Base-by-base conservation (phyloP, 2,888 invertebrate species). In the Zaprionus lineosus region DNA sequence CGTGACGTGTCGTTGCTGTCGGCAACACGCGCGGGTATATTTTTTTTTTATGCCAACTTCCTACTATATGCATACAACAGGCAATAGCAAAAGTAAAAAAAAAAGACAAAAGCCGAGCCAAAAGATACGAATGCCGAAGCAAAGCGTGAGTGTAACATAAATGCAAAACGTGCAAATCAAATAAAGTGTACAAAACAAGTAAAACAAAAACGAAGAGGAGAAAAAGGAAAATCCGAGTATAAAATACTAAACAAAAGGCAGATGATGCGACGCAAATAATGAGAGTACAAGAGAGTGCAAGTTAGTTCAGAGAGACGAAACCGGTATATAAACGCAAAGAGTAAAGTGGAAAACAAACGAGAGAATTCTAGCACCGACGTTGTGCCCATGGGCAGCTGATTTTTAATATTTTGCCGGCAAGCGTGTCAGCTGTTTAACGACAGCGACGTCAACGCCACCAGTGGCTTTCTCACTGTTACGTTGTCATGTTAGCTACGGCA, bases 401-500 rank as follows among this genome's bases (percentile, higher is more conserved):
- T 81, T 63, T 31, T 64, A 74, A 55, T 62, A 74, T 70, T 84
- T 84, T 70, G 85, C 86, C 86, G 86, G 86, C 82, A 74, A 81
- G 56, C 69, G 74, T 60, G 70, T 83, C 86, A 86, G 86, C 85
- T 77, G 77, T 77, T 77, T 53, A 56, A 34, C 33, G 31, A 64
- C 50, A 34, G 50, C 64, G 39, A 44, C 66, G 56, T 61, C 51
- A 40, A 33, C 57, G 11, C 39, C 26, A 46, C 40, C 55, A 44
- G 43, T 41, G 52, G 40, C 40, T 31, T 37, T 53, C 57, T 44
- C 44, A 51, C 65, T 69, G 57, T 61, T 65, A 64, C 62, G 74
- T 55, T 71, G 70, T 58, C 69, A 86, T 86, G 85, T 87, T 86
- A 86, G 87, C 87, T 34, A 76, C 84, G 61, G 63, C 71, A 61